Evolutionary conservation across 1,140 invertebrate species (phyloP).

Genomic region (Muscidifurax raptorellus): DNA sequence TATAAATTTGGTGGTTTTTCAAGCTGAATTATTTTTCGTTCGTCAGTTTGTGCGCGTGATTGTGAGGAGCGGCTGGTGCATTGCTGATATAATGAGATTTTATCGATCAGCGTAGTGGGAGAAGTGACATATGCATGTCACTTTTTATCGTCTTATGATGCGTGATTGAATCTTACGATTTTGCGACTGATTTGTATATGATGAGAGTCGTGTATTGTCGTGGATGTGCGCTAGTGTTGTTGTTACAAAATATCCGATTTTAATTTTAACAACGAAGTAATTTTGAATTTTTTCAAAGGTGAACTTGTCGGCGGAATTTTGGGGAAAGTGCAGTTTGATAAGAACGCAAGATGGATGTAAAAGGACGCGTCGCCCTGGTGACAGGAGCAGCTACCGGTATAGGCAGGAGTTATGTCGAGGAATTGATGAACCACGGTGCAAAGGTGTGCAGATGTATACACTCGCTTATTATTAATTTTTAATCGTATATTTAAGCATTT

Average conservation of each 20-base stretch:
- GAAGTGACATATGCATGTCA: too few relatives aligned
- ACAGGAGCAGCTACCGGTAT: slow-evolving; percentile 85
- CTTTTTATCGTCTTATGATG: too few relatives aligned
- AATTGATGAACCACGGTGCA: slow-evolving; percentile 82
- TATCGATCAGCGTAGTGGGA: too few relatives aligned
- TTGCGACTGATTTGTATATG: too few relatives aligned
- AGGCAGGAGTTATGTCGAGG: slow-evolving; percentile 81
- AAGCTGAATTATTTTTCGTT: not conserved
- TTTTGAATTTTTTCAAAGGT: too few relatives aligned
- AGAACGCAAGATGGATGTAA: slow-evolving; percentile 64
- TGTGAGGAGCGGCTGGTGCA: too few relatives aligned
- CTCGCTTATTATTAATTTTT: not conserved
- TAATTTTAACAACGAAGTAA: too few relatives aligned
- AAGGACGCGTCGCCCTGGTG: slow-evolving; percentile 83
- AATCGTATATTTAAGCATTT: not conserved
- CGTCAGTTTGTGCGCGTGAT: not conserved
- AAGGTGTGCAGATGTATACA: slow-evolving; percentile 77
- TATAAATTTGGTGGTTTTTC: not conserved
- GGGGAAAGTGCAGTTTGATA: slow-evolving; percentile 19
- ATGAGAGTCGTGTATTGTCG: too few relatives aligned
- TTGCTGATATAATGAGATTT: too few relatives aligned
- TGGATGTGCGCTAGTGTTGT: too few relatives aligned
- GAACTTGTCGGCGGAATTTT: not conserved
- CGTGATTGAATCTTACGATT: too few relatives aligned
- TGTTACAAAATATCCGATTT: too few relatives aligned